Base-by-base conservation (phyloP, 2,113 vertebrate species). In the Engystomops pustulosus region DNA sequence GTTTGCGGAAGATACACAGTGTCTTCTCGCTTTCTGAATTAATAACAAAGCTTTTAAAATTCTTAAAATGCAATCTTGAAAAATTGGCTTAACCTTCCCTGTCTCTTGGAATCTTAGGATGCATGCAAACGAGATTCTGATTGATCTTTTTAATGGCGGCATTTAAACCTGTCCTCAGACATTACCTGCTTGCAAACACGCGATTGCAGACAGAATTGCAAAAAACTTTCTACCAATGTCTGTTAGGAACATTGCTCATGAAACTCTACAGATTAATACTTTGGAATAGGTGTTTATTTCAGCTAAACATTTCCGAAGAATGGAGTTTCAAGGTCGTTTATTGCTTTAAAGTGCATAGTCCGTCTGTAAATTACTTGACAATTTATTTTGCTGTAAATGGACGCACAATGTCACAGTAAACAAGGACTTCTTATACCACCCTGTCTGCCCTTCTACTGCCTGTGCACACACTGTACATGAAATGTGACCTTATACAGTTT, bases 31-130 rank as follows among this genome's bases (percentile, higher is more conserved):
- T 36, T 78, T 84, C 82, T 76, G 82, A 67, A 88, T 89, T 90
- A 89, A 88, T 91, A 87, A 86, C 80, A 87, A 86, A 84, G 84
- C 93, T 90, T 90, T 95, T 94, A 91, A 91, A 92, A 91, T 89
- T 85, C 87, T 79, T 84, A 51, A 90, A 93, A 91, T 89, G 91
- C 91, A 90, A 84, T 86, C 87, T 86, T 92, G 88, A 91, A 91
- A 91, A 91, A 91, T 93, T 90, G 88, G 90, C 65, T 87, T 92
- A 92, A 94, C 92, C 92, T 88, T 84, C 75, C 38, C 67, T 86
- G 86, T 83, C 79, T 84, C 84, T 83, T 88, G 79, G 44, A 85
- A 79, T 78, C 81, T 67, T 84, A 87, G 51, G 81, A 70, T 86
- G 91, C 90, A 93, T 93, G 89, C 91, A 90, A 88, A 94, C 79